Percentiles rank a stretch among this genome's conserved stretches.
These are phyloP conservation scores for Pollenia amentaria DNA, from an alignment of 2,888 invertebrate species.

Conservation along the genomic window DNA sequence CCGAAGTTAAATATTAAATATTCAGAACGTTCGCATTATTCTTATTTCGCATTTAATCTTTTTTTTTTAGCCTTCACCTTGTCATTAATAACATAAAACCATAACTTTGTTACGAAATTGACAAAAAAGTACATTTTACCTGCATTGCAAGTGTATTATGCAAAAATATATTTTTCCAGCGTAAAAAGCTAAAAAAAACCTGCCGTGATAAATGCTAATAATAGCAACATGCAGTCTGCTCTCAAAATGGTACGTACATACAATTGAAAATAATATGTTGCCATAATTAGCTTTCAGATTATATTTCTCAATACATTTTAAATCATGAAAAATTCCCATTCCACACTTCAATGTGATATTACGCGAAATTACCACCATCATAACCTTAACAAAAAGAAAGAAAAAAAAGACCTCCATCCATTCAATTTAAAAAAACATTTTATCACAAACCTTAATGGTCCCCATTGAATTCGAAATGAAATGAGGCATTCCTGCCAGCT, in stretches of 20 bases:
- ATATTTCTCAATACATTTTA: not conserved
- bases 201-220: not conserved
- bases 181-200: too few species aligned
- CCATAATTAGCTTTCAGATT: slow-evolving; percentile 31
- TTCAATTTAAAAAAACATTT: slow-evolving; percentile 42
- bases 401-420: not conserved
- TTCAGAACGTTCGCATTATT: too few species aligned
- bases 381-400: not conserved
- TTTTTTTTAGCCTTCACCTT: too few species aligned
- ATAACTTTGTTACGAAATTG: too few species aligned
- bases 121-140: too few species aligned
- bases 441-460: slow-evolving; percentile 57
- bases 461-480: slow-evolving; percentile 58
- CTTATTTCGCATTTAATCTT: too few species aligned
- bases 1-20: too few species aligned
- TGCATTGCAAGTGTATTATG: too few species aligned
- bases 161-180: too few species aligned
- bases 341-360: slow-evolving; percentile 12
- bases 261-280: not conserved
- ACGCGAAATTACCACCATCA: slow-evolving; percentile 1
- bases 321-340: slow-evolving; percentile 1
- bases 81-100: too few species aligned
- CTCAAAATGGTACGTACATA: not conserved
- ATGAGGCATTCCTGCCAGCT: slow-evolving; percentile 9
- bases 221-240: not conserved